Evolutionary conservation across 1,140 invertebrate species (phyloP).

Genomic region (Aphelinus certus): DNA sequence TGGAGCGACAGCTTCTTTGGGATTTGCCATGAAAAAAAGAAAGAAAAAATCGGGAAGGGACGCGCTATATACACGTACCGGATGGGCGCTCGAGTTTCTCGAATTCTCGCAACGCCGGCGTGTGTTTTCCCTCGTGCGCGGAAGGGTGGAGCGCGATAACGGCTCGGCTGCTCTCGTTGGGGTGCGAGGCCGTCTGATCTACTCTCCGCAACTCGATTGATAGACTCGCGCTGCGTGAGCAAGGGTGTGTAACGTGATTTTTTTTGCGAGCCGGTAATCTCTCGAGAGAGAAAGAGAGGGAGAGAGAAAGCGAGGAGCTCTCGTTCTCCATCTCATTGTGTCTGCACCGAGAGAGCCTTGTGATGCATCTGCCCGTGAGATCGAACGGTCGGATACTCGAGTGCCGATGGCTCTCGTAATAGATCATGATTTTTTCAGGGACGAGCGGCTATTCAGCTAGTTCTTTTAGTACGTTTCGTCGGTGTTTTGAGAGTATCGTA

Average conservation of each 20-base stretch:
- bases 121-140: neutral
- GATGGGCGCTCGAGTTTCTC: slow-evolving; percentile 12
- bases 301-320: no score
- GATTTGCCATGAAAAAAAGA: neutral
- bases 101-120: slow-evolving; percentile 18
- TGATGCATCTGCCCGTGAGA: slow-evolving; percentile 23
- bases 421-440: no score
- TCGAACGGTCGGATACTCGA: neutral
- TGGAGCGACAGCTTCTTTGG: neutral
- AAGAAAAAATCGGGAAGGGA: neutral
- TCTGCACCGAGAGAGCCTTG: neutral
- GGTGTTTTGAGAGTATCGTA: no score
- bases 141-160: neutral
- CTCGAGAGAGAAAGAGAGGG: neutral
- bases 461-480: no score
- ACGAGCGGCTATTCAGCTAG: no score
- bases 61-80: neutral
- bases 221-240: neutral
- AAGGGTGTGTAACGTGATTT: slow-evolving; percentile 3
- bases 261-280: slow-evolving; percentile 5
- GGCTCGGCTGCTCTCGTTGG: neutral
- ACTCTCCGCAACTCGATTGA: neutral
- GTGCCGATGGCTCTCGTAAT: no score
- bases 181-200: neutral
- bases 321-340: neutral